Percentiles rank a stretch among this genome's conserved stretches.
phyloP scores from a whole-genome alignment of 92 coral and sea anemone genomes.

The Porites rus region DNA sequence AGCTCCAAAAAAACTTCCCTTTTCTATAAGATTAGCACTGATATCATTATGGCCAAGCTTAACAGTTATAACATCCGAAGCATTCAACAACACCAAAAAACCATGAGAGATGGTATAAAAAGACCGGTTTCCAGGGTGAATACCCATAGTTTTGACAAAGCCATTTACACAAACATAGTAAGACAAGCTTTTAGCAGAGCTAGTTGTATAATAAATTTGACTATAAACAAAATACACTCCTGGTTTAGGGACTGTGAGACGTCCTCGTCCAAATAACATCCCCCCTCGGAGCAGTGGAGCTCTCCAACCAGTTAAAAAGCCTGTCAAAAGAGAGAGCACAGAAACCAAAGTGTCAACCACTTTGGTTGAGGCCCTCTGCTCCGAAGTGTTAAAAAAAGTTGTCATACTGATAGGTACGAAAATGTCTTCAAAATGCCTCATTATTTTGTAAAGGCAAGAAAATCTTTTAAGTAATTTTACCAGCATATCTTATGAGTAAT shows the following conservation, averaged over 20 bases:
- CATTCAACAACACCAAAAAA: constrained; percentile 19
- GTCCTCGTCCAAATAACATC: constrained; percentile 37
- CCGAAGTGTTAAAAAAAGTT: constrained; percentile 8
- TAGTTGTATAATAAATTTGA: constrained; percentile 28
- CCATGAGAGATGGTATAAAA: constrained; percentile 34
- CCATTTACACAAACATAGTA: constrained; percentile 34
- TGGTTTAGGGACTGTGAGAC: constrained; percentile 44
- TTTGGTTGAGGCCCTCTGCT: constrained; percentile 53
- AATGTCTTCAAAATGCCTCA: not conserved
- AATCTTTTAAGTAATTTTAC: too few species aligned
- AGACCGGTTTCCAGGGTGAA: not conserved
- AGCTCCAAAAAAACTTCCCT: constrained; percentile 49
- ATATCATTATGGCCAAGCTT: constrained; percentile 6
- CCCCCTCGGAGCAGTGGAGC: constrained; percentile 52
- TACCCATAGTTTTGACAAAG: constrained; percentile 12
- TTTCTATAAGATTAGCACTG: constrained; percentile 8
- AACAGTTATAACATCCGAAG: constrained; percentile 34
- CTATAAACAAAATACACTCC: constrained; percentile 57
- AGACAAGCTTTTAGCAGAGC: not conserved
- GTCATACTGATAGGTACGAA: too few species aligned
- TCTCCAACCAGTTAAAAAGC: constrained; percentile 52
- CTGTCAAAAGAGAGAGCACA: constrained; percentile 39
- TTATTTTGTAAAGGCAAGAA: too few species aligned
- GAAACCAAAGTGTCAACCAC: constrained; percentile 56
- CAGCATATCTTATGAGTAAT: too few species aligned